phyloP scores from a whole-genome alignment of 1,140 invertebrate genomes.

The Drosophila kanapiae region DNA sequence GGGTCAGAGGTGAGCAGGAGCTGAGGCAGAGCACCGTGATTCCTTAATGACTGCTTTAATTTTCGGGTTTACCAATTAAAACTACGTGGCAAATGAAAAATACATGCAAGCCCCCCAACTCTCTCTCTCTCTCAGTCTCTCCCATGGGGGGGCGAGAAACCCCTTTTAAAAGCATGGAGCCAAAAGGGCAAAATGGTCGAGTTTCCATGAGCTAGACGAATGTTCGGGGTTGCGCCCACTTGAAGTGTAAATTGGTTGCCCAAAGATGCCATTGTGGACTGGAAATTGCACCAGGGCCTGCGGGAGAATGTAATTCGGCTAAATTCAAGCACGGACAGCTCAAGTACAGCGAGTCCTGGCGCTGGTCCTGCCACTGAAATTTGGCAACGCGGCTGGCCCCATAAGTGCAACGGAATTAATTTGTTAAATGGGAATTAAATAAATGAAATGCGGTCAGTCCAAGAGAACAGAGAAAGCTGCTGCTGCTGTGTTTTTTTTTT shows the following conservation, averaged over 20 bases:
- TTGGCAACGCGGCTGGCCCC: conserved; percentile 60
- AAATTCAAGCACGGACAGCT: conserved; percentile 33
- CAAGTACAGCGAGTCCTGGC: conserved; percentile 39
- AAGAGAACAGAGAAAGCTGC: conserved; percentile 8
- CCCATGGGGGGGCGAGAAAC: not conserved
- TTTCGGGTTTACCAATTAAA: conserved; percentile 81
- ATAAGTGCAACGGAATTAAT: conserved; percentile 60
- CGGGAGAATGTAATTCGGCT: conserved; percentile 33
- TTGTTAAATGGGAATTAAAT: conserved; percentile 56
- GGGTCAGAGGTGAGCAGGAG: conserved; percentile 22
- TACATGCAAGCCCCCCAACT: conserved; percentile 52
- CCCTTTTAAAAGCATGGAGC: not conserved
- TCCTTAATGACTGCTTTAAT: conserved; percentile 84
- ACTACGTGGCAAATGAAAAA: conserved; percentile 83
- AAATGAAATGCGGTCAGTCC: conserved; percentile 49
- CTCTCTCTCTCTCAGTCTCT: conserved; percentile 5
- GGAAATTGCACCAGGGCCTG: conserved; percentile 26
- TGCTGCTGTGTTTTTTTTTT: not conserved
- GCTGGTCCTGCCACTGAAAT: conserved; percentile 55
- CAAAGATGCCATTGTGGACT: conserved; percentile 54
- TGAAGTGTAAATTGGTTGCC: conserved; percentile 61
- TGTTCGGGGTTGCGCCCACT: conserved; percentile 36
- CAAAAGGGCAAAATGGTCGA: conserved; percentile 10
- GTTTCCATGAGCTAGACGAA: conserved; percentile 29
- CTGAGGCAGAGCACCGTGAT: conserved; percentile 60